Evolutionary conservation across 2,888 invertebrate genomes (phyloP), one percentile per base, ranked within the genome.

Genomic region (Troides helena): DNA sequence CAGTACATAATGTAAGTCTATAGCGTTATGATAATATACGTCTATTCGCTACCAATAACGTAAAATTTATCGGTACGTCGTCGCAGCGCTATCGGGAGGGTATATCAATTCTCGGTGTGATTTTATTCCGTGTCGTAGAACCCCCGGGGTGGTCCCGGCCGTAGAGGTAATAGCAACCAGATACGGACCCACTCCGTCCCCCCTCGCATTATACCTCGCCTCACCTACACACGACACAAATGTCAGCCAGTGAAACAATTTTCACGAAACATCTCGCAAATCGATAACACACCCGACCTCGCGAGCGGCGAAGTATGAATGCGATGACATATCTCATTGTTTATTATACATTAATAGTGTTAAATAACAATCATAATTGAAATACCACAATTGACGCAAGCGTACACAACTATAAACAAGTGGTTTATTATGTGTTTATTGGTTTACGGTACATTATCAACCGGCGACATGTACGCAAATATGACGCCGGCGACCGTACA

Each of bases 361-460:
- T 81, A 80, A 75, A 73, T 73, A 73, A 30, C 30, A 30, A 72
- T 80, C 75, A 79, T 84, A 84, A 86, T 84, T 83, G 83, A 84
- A 86, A 85, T 81, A 80, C 79, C 78, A 75, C 80, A 83, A 73
- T 75, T 74, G 80, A 78, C 77, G 80, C 77, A 78, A 82, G 80
- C 78, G 79, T 77, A 76, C 76, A 80, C 80, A 80, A 30, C 4
- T 30, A 85, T 83, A 83, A 85, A 85, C 82, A 82, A 83, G 80
- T 81, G 72, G 30, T 30, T 39, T 77, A 75, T 78, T 76, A 74
- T 73, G 74, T 75, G 74, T 81, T 82, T 77, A 39, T 81, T 75
- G 76, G 86, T 86, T 87, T 86, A 88, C 86, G 87, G 87, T 89
- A 89, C 85, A 89, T 89, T 88, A 90, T 89, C 88, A 88, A 78